Percentiles rank a stretch among this genome's conserved stretches.
Conservation (phyloP, 2,888 invertebrate genomes). For the Sesia bembeciformis region DNA sequence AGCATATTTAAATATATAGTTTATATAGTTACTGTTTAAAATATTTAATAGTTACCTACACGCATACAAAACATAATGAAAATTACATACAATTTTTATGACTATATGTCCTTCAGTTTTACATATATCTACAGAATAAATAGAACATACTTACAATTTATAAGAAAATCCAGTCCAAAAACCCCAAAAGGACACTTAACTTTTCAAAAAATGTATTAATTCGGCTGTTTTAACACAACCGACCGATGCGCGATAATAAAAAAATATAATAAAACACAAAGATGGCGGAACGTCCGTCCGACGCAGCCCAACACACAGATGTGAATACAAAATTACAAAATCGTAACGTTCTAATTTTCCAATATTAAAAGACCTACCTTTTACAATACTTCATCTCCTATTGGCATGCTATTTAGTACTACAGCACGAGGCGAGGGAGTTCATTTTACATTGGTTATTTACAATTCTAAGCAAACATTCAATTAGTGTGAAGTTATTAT, state of each 20-base stretch:
- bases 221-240: too few species aligned
- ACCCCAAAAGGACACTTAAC: too few species aligned
- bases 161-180: too few species aligned
- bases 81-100: too few species aligned
- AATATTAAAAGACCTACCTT: constrained; percentile 23
- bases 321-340: constrained; percentile 52
- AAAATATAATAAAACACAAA: constrained; percentile 24
- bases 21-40: too few species aligned
- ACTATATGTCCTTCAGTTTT: too few species aligned
- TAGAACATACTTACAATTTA: too few species aligned
- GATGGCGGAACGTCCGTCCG: constrained; percentile 35
- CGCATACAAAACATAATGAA: too few species aligned
- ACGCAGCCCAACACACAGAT: constrained; percentile 37
- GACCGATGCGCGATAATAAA: constrained; percentile 3
- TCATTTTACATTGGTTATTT: constrained; percentile 22
- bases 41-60: too few species aligned
- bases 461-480: constrained; percentile 14
- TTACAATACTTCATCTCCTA: constrained; percentile 19
- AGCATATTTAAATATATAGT: too few species aligned
- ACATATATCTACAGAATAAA: too few species aligned
- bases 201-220: too few species aligned
- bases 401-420: constrained; percentile 7
- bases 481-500: constrained; percentile 2
- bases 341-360: constrained; percentile 34
- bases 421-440: constrained; percentile 18